These are phyloP conservation scores for Drosophila suboccidentalis DNA, from an alignment of 2,888 invertebrate species.

Conservation along the genomic window DNA sequence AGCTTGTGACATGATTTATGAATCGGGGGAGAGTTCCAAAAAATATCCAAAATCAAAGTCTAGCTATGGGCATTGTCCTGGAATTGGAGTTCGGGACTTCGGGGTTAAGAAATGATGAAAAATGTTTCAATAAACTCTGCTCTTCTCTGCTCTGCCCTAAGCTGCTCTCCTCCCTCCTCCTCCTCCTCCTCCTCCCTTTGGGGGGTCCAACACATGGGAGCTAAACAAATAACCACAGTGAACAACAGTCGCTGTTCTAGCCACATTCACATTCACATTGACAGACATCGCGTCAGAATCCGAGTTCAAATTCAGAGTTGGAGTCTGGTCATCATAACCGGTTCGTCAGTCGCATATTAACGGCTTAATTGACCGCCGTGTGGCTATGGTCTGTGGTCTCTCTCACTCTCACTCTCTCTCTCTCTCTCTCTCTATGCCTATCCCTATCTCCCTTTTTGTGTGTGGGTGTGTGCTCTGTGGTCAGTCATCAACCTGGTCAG, in stretches of 20 bases:
- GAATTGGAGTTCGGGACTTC: conserved; percentile 24
- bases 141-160: conserved; percentile 43
- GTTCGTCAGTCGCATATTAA: conserved; percentile 62
- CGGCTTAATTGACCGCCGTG: conserved; percentile 74
- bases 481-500: conserved; percentile 28
- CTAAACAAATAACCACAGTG: conserved; percentile 51
- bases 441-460: background rate
- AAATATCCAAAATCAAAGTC: conserved; percentile 36
- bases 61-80: conserved; percentile 57
- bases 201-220: conserved; percentile 47
- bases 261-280: conserved; percentile 10
- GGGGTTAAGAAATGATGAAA: conserved; percentile 70
- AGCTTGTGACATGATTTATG: conserved; percentile 76
- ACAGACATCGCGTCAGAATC: conserved; percentile 19
- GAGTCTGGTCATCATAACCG: conserved; percentile 29
- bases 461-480: conserved; percentile 19
- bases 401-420: background rate
- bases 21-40: conserved; percentile 16
- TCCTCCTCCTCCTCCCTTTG: conserved; percentile 22
- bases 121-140: conserved; percentile 74
- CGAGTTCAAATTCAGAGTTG: background rate
- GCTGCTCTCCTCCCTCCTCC: conserved; percentile 37
- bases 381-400: conserved; percentile 50
- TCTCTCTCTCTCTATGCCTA: no score
- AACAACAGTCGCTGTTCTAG: conserved; percentile 6